Base-by-base conservation (phyloP, 2,888 invertebrate genomes). In the Piscicola geometra region DNA sequence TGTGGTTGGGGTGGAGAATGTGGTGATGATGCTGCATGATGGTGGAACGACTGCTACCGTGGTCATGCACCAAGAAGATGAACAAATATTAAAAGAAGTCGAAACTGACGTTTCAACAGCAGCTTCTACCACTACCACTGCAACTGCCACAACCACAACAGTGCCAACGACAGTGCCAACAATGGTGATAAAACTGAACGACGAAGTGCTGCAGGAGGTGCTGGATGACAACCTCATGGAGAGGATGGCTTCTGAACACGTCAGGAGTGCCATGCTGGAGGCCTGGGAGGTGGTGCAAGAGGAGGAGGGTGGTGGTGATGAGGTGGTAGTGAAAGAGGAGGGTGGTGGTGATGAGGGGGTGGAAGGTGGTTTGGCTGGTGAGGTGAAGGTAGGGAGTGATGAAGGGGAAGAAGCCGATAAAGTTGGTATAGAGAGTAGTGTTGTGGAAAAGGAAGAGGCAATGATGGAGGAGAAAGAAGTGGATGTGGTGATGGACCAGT, bases 141-240 rank as follows among this genome's bases (percentile, higher is more conserved):
- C 41, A 41, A 41, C 41, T 9, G 41, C 41, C 5, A 41, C 41
- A 41, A 41, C 41, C 5, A 41, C 41, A 41, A 15, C 41, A 41
- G 41, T 15, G 15, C 9, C 41, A 41, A 41, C 41, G 15, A 15
- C 41, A 41, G 41, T 15, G 15, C 9, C 41, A 41, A 15, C 41
- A 41, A 25, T 56, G 25, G 60, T 56, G 60, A 56, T 56, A 18
- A 56, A 56, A 41, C 25, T 25, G 12, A 47, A 69, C 47, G 68
- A 36, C 33, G 41, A 69, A 69, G 69, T 36, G 25, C 25, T 41
- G 2, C 30, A 67, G 30, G 35, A 33, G 25, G n/a, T 36, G n/a
- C 36, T 47, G n/a, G 69, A 69, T 36, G 69, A 41, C 41, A 47
- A 69, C 25, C 3, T 41, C 36, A n/a, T 28, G 18, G 47, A 69